A percentile compares a stretch with the other conserved stretches of the same genome.
Evolutionary conservation across 2,888 invertebrate genomes (phyloP).

Genomic region (Endomychus coccineus): DNA sequence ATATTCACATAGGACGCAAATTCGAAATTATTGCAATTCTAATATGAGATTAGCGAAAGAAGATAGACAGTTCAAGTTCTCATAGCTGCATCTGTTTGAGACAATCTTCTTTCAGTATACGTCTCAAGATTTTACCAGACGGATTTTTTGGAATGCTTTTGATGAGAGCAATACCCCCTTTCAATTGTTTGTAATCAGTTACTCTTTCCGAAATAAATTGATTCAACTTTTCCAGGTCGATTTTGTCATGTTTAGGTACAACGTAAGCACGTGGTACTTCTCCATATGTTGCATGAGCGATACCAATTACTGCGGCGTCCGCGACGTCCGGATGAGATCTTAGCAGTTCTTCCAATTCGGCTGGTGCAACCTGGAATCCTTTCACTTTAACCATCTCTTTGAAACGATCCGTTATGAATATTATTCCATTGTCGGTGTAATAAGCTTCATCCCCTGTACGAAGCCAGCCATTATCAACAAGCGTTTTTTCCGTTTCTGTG

Average conservation of each 20-base stretch:
- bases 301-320: slow-evolving; percentile 79
- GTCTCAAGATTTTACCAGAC: slow-evolving; percentile 70
- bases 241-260: slow-evolving; percentile 49
- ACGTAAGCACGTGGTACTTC: slow-evolving; percentile 73
- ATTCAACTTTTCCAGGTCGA: slow-evolving; percentile 49
- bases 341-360: slow-evolving; percentile 72
- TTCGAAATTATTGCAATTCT: no score
- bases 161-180: slow-evolving; percentile 58
- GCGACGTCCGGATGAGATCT: slow-evolving; percentile 63
- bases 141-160: slow-evolving; percentile 66
- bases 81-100: no score
- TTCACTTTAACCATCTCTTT: slow-evolving; percentile 78
- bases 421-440: slow-evolving; percentile 55
- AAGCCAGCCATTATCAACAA: slow-evolving; percentile 67
- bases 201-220: slow-evolving; percentile 58
- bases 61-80: no score
- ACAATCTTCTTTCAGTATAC: slow-evolving; percentile 8
- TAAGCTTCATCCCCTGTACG: slow-evolving; percentile 56
- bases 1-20: no score
- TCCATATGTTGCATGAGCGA: slow-evolving; percentile 59
- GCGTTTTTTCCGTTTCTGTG: slow-evolving; percentile 60
- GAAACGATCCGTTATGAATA: slow-evolving; percentile 67
- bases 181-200: slow-evolving; percentile 64
- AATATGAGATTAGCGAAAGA: no score
- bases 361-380: slow-evolving; percentile 75